A percentile compares a stretch with the other conserved stretches of the same genome.
Evolutionary conservation across 2,888 invertebrate genomes (phyloP).

Genomic region (Barypeithes pellucidus): DNA sequence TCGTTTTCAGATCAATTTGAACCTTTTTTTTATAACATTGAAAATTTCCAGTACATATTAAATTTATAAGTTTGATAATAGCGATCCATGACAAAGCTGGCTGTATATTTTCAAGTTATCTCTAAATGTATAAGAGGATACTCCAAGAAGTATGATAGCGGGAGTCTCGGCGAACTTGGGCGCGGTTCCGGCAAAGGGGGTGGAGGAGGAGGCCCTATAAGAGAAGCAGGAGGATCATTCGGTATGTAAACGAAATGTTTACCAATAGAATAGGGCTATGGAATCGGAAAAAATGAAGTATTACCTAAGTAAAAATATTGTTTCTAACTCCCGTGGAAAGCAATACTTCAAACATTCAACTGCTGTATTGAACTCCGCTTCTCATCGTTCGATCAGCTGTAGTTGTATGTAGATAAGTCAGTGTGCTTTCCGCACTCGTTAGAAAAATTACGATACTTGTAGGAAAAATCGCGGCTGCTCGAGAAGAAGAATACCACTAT

Average conservation of each 20-base stretch:
- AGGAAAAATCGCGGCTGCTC: conserved; percentile 85
- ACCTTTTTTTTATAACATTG: not conserved
- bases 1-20: not conserved
- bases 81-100: not conserved
- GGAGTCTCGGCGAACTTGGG: conserved; percentile 77
- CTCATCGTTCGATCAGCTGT: too few species aligned
- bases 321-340: too few species aligned
- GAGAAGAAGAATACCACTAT: conserved; percentile 92
- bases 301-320: too few species aligned
- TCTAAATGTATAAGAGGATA: not conserved
- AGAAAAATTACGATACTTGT: too few species aligned
- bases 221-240: conserved; percentile 90
- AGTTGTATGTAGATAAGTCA: too few species aligned
- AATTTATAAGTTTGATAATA: not conserved
- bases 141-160: conserved; percentile 39
- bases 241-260: conserved; percentile 72
- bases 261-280: too few species aligned
- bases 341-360: too few species aligned
- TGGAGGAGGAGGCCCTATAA: conserved; percentile 86
- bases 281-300: too few species aligned
- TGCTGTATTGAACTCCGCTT: too few species aligned
- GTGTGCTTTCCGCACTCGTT: too few species aligned
- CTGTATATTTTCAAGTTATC: not conserved
- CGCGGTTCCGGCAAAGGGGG: conserved; percentile 87
- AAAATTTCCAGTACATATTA: not conserved